Evolutionary conservation across 2,888 invertebrate species (phyloP).

Genomic region (Amiota communis): DNA sequence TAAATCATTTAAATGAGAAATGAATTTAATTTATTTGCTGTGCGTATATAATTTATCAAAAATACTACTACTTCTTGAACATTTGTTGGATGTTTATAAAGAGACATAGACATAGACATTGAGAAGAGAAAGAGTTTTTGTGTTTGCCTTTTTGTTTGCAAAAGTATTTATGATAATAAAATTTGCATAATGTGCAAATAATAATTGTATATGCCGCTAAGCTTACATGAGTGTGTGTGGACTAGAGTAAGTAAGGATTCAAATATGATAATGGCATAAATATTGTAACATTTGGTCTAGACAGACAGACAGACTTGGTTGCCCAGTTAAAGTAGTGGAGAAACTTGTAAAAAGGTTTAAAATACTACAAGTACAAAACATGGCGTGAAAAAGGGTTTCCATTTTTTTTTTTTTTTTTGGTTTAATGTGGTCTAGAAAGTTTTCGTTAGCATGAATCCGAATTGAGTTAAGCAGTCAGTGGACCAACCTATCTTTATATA

Average conservation of each 20-base stretch:
- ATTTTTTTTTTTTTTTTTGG: not conserved
- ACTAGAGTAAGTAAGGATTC: not conserved
- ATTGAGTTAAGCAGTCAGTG: not conserved
- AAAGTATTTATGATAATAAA: conserved; percentile 63
- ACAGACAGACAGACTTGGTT: conserved; percentile 47
- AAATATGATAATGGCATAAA: conserved; percentile 51
- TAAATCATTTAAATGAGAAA: conserved; percentile 23
- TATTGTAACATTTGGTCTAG: conserved; percentile 64
- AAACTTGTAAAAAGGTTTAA: not conserved
- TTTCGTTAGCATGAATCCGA: not conserved
- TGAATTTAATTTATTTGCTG: conserved; percentile 28
- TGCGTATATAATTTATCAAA: conserved; percentile 10
- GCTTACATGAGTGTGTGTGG: conserved; percentile 1
- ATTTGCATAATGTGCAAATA: conserved; percentile 66
- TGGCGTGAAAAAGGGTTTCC: not conserved
- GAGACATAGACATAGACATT: not conserved
- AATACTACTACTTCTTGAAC: too few relatives aligned
- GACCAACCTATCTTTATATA: not conserved
- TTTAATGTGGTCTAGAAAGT: conserved; percentile 19
- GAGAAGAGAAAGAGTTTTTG: not conserved
- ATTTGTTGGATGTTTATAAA: not conserved
- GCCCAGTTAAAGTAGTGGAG: not conserved
- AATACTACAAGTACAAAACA: not conserved
- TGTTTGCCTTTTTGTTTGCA: conserved; percentile 48
- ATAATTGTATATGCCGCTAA: conserved; percentile 42